These are phyloP conservation scores for Aphidius colemani DNA, from an alignment of 2,888 invertebrate species.

Conservation along the genomic window DNA sequence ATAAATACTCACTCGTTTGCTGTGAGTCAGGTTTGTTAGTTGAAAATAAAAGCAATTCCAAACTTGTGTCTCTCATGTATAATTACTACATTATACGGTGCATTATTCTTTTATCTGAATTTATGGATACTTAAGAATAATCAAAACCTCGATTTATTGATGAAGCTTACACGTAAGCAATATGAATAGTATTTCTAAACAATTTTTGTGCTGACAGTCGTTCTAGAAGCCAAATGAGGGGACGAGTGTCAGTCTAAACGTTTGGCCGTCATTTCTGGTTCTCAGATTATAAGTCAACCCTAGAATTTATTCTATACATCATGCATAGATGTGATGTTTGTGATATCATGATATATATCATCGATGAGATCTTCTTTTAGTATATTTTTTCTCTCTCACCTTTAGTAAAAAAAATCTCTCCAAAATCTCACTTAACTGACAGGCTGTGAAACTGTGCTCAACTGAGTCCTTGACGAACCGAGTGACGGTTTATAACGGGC, in stretches of 20 bases:
- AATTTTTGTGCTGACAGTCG: background rate
- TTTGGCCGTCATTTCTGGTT: conserved; percentile 62
- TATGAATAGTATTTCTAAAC: background rate
- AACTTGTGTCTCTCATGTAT: background rate
- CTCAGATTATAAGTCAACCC: conserved; percentile 50
- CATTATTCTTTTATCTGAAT: too few species aligned
- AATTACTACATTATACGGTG: too few species aligned
- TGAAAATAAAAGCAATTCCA: conserved; percentile 9
- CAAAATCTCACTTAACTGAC: conserved; percentile 13
- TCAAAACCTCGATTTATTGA: too few species aligned
- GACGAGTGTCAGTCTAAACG: conserved; percentile 54
- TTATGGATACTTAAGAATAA: too few species aligned
- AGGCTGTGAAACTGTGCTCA: conserved; percentile 44
- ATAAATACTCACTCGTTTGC: conserved; percentile 13
- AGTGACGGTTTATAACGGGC: conserved; percentile 32
- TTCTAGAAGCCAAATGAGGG: conserved; percentile 21
- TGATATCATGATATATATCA: too few species aligned
- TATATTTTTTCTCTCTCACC: too few species aligned
- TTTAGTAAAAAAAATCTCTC: too few species aligned
- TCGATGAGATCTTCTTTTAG: too few species aligned
- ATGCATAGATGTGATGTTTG: too few species aligned
- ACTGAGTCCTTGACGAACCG: background rate
- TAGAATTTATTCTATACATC: too few species aligned
- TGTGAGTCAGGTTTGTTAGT: conserved; percentile 13
- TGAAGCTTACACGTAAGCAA: too few species aligned